Evolutionary conservation across 2,113 vertebrate genomes (phyloP).

Genomic region (Muscicapa adusta): DNA sequence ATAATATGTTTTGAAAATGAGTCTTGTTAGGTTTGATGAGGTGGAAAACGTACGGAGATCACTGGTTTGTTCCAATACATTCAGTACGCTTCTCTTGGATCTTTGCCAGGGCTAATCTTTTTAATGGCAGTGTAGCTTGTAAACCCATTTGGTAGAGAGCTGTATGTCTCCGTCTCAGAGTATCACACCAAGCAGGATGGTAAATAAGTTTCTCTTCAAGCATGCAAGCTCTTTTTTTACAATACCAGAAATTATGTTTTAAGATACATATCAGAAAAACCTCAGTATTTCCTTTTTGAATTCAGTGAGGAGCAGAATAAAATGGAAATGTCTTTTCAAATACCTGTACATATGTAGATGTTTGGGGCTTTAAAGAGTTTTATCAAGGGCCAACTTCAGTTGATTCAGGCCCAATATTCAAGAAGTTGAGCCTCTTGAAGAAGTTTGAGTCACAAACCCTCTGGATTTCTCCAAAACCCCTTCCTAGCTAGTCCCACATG

Average conservation of each 20-base stretch:
- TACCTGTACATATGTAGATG: background rate
- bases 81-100: conserved; percentile 72
- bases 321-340: background rate
- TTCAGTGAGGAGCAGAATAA: background rate
- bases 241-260: conserved; percentile 33
- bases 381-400: background rate
- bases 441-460: background rate
- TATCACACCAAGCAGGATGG: conserved; percentile 42
- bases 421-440: background rate
- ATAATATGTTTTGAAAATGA: conserved; percentile 79
- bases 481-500: background rate
- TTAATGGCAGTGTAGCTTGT: conserved; percentile 78
- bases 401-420: background rate
- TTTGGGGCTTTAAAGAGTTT: background rate
- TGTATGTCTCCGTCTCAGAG: background rate
- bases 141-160: conserved; percentile 70
- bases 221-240: conserved; percentile 38
- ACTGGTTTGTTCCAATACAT: conserved; percentile 77
- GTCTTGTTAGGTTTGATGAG: conserved; percentile 82
- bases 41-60: conserved; percentile 79
- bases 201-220: conserved; percentile 68
- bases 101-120: conserved; percentile 80
- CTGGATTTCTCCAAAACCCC: background rate
- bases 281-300: background rate
- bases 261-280: background rate